Percentiles rank a stretch among this genome's conserved stretches.
Evolutionary conservation across 2,888 invertebrate genomes (phyloP).

Genomic region (Lysandra coridon): DNA sequence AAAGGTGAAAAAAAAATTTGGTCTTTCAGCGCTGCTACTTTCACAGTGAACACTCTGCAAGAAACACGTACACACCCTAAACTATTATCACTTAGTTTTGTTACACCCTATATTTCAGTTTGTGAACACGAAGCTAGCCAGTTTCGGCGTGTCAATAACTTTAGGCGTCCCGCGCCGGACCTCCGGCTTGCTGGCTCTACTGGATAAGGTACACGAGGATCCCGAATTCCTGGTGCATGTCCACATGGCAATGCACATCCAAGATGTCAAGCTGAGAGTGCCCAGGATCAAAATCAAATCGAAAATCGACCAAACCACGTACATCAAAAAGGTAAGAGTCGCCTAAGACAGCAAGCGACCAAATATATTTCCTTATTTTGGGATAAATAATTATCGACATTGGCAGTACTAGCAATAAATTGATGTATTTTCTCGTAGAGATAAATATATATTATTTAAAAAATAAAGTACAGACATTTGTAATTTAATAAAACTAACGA

Average conservation of each 20-base stretch:
- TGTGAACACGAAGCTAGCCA: constrained; percentile 42
- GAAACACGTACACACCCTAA: no score
- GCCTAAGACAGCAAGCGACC: not conserved
- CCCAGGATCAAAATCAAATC: constrained; percentile 60
- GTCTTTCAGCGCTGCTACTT: no score
- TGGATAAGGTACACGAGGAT: constrained; percentile 43
- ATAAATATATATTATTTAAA: no score
- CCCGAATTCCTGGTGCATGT: constrained; percentile 44
- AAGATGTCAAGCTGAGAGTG: constrained; percentile 45
- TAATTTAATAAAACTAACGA: no score
- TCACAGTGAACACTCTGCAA: no score
- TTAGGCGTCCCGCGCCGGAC: constrained; percentile 47
- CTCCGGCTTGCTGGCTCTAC: constrained; percentile 42
- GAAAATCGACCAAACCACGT: constrained; percentile 51
- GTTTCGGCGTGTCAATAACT: constrained; percentile 44
- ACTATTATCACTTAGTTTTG: no score
- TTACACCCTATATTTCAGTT: constrained; percentile 40
- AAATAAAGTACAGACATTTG: no score
- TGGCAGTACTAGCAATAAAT: no score
- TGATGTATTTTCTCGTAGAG: no score
- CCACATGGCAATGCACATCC: constrained; percentile 39
- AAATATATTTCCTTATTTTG: no score
- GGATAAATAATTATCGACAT: no score
- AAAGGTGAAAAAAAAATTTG: no score
- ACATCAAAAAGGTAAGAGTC: constrained; percentile 50